Evolutionary conservation across 2,113 vertebrate genomes (phyloP).

Genomic region (Acinonyx jubatus): DNA sequence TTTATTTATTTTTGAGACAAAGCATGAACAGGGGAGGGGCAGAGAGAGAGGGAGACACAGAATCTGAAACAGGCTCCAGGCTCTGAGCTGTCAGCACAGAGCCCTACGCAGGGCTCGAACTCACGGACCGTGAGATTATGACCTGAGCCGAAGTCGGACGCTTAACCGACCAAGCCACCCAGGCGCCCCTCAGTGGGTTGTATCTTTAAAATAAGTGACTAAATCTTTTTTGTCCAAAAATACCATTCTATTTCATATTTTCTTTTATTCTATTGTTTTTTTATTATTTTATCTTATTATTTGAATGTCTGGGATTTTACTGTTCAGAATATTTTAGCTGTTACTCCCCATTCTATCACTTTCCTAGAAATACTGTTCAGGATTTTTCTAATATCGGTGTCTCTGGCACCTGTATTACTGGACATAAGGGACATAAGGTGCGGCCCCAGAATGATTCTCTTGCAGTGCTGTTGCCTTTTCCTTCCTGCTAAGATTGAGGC

Average conservation of each 20-base stretch:
- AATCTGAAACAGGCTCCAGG: too few relatives aligned
- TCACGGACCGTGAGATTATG: too few relatives aligned
- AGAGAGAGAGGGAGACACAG: too few relatives aligned
- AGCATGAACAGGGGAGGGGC: too few relatives aligned
- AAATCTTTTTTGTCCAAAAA: neutral
- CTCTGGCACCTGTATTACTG: too few relatives aligned
- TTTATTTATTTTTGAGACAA: too few relatives aligned
- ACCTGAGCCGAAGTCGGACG: too few relatives aligned
- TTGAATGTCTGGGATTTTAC: neutral
- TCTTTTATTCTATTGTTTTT: neutral
- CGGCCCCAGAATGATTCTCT: neutral
- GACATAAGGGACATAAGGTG: neutral
- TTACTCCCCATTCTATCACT: neutral
- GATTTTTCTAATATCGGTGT: neutral
- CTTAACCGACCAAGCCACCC: too few relatives aligned
- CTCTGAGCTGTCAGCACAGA: too few relatives aligned
- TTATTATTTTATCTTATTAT: neutral
- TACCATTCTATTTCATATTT: neutral
- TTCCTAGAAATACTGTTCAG: neutral
- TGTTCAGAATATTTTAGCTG: neutral
- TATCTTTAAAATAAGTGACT: neutral
- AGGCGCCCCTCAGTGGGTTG: neutral
- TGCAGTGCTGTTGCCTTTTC: too few relatives aligned
- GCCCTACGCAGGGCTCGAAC: rapidly evolving
- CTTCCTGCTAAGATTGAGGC: neutral